Evolutionary conservation across 2,797 vertebrate genomes (phyloP).

Genomic region (Rhinatrema bivittatum): DNA sequence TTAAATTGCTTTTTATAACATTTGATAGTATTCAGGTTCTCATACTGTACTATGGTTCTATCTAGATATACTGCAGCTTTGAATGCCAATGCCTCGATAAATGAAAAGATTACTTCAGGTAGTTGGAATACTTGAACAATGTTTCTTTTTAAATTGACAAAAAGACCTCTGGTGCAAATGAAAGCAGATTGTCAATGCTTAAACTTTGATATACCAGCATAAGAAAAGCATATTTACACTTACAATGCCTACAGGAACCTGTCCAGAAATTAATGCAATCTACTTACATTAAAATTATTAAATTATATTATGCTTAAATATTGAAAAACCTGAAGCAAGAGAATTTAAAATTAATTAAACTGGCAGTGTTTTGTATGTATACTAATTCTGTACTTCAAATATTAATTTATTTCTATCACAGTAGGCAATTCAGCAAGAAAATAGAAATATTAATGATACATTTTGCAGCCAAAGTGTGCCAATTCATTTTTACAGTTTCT

Average conservation of each 20-base stretch:
- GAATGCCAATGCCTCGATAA: no score
- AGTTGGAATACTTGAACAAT: no score
- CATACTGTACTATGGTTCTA: no score
- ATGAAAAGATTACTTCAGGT: no score
- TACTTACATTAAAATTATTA: conserved; percentile 2
- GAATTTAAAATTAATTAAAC: conserved; percentile 18
- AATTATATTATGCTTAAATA: not conserved
- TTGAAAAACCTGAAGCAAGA: conserved; percentile 14
- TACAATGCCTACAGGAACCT: not conserved
- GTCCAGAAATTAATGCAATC: not conserved
- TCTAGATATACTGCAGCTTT: no score
- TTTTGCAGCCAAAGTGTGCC: conserved; percentile 11
- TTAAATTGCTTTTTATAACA: no score
- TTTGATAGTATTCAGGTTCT: no score
- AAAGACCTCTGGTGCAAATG: no score
- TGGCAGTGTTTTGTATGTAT: not conserved
- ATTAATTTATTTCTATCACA: conserved; percentile 13
- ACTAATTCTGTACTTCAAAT: not conserved
- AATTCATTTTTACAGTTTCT: conserved; percentile 2
- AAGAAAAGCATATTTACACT: no score
- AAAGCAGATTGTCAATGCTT: no score
- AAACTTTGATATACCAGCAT: no score
- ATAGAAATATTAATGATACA: conserved; percentile 4
- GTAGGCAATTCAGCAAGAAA: conserved; percentile 14
- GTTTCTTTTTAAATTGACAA: no score